Conservation (phyloP, 2,113 vertebrate genomes). For the Mus musculus region GRCm39 chr5:108971001-108971500, state of each 20-base stretch:
- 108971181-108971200: background rate
- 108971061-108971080: background rate
- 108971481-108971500: background rate
- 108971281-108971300: background rate
- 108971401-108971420: no score
- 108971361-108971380: background rate
- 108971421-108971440: background rate
- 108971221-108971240: background rate
- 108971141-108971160: background rate
- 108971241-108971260: background rate
- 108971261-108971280: background rate
- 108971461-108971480: background rate
- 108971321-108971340: background rate
- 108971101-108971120: background rate
- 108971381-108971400: no score
- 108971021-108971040: background rate
- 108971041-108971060: background rate
- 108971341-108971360: background rate
- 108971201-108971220: background rate
- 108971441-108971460: conserved; percentile 41
- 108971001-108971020: background rate
- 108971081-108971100: background rate
- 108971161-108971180: background rate
- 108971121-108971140: background rate
- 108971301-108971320: no score